Conservation (phyloP, 2,888 invertebrate species). For the Sarcophaga variegata region DNA sequence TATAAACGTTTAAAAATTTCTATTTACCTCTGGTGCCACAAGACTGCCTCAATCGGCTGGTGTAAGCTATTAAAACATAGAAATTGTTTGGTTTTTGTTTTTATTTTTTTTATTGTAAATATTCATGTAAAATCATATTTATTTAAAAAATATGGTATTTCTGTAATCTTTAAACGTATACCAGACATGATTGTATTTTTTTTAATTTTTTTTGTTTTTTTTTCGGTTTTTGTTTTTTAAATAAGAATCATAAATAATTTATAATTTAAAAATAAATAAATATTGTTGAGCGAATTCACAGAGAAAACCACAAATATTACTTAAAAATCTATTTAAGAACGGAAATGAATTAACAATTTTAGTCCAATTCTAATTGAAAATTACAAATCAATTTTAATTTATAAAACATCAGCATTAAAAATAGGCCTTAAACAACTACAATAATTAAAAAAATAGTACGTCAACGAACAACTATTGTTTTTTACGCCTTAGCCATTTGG, state of each 20-base stretch:
- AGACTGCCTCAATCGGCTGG: too few species aligned
- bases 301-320: conserved; percentile 42
- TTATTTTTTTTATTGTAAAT: too few species aligned
- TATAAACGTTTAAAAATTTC: too few species aligned
- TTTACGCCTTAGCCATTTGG: conserved; percentile 83
- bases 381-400: background rate
- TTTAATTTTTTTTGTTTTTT: too few species aligned
- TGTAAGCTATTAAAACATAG: too few species aligned
- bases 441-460: conserved; percentile 28
- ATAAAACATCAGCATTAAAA: conserved; percentile 43
- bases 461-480: conserved; percentile 72
- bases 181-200: conserved; percentile 22
- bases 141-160: conserved; percentile 42
- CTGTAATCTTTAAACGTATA: conserved; percentile 41
- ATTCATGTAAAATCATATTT: conserved; percentile 2
- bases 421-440: conserved; percentile 30
- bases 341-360: background rate
- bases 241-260: conserved; percentile 14
- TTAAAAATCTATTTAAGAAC: conserved; percentile 24
- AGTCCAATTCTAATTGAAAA: background rate
- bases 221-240: background rate
- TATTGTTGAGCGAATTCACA: conserved; percentile 10
- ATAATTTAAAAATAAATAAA: conserved; percentile 16
- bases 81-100: too few species aligned
- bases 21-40: too few species aligned